A percentile compares a stretch with the other conserved stretches of the same genome.
These are phyloP conservation scores for Malachius bipustulatus DNA, from an alignment of 2,888 invertebrate species.

Conservation along the genomic window DNA sequence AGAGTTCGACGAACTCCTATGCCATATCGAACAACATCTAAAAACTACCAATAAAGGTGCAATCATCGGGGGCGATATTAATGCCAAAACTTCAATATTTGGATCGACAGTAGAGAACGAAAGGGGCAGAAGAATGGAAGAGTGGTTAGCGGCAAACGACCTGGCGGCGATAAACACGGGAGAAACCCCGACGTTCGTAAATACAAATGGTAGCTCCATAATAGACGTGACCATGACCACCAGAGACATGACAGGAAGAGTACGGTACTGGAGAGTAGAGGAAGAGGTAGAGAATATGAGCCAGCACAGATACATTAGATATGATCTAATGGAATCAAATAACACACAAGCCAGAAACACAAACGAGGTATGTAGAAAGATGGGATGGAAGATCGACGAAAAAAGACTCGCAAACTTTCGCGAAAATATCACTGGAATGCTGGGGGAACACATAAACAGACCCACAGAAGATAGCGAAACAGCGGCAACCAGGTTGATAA, in stretches of 20 bases:
- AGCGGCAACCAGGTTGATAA: no score
- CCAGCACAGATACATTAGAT: no score
- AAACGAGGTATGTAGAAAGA: slow-evolving; percentile 5
- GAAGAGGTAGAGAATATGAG: slow-evolving; percentile 7
- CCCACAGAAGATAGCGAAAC: no score
- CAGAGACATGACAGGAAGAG: slow-evolving; percentile 8
- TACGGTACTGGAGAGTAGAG: slow-evolving; percentile 6
- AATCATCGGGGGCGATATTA: slow-evolving; percentile 12
- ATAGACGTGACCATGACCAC: slow-evolving; percentile 12
- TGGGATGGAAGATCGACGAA: neutral
- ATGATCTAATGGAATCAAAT: no score
- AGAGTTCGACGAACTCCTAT: slow-evolving; percentile 12
- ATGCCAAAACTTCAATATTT: slow-evolving; percentile 9
- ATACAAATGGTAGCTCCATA: slow-evolving; percentile 8
- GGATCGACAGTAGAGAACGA: slow-evolving; percentile 7
- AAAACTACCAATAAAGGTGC: slow-evolving; percentile 5
- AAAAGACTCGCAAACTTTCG: slow-evolving; percentile 2
- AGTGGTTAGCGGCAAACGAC: slow-evolving; percentile 8
- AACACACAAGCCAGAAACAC: no score
- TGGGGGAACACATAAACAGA: neutral
- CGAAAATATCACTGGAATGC: neutral
- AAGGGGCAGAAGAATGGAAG: slow-evolving; percentile 11
- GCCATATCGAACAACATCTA: slow-evolving; percentile 11
- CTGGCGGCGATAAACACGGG: slow-evolving; percentile 11
- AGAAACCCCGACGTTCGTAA: slow-evolving; percentile 9